Evolutionary conservation across 2,113 vertebrate genomes (phyloP).

Genomic region (Poecile atricapillus): DNA sequence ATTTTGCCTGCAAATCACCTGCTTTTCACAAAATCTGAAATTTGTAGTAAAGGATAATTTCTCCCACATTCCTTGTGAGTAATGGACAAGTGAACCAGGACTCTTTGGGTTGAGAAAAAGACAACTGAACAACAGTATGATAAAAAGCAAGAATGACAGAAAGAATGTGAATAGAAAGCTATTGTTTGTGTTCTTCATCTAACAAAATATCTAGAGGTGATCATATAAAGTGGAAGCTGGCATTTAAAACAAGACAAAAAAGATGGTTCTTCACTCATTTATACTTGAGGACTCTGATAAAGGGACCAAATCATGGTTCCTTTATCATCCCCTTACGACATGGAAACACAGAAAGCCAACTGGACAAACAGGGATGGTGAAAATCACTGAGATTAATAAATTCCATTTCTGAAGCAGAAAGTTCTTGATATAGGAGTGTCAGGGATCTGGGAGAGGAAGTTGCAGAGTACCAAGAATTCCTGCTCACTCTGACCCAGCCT

Average conservation of each 20-base stretch:
- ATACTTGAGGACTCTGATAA: background rate
- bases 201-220: background rate
- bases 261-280: background rate
- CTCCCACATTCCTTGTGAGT: background rate
- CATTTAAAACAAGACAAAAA: background rate
- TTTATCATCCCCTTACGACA: background rate
- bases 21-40: background rate
- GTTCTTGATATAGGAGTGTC: background rate
- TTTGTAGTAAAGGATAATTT: background rate
- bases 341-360: accelerated
- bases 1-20: accelerated
- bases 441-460: background rate
- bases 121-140: background rate
- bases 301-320: background rate
- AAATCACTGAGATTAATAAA: background rate
- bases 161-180: background rate
- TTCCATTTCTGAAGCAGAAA: background rate
- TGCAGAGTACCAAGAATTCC: background rate
- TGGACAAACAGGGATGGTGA: background rate
- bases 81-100: background rate
- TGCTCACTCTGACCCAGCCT: background rate
- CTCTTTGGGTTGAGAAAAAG: background rate
- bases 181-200: background rate
- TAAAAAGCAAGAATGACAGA: background rate
- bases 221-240: background rate